Conservation (phyloP, 2,888 invertebrate genomes). For the Drepanosiphum platanoidis region DNA sequence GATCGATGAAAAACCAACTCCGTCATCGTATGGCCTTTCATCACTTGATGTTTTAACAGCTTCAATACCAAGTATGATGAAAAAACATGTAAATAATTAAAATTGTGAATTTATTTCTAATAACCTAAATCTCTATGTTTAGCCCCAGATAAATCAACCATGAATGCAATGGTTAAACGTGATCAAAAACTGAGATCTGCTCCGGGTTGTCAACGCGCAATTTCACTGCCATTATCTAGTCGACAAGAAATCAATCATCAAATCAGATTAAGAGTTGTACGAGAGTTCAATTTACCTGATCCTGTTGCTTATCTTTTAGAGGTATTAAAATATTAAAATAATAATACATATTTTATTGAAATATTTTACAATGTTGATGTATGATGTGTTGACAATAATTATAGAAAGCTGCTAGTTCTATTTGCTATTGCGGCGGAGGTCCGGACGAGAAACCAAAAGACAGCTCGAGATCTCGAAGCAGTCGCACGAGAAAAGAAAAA, state of each 20-base stretch:
- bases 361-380: neutral
- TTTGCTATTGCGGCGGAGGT: slow-evolving; percentile 57
- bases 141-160: slow-evolving; percentile 81
- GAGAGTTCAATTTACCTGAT: slow-evolving; percentile 94
- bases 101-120: neutral
- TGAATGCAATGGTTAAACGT: slow-evolving; percentile 83
- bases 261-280: slow-evolving; percentile 84
- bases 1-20: slow-evolving; percentile 74
- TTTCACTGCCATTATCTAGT: slow-evolving; percentile 79
- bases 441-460: slow-evolving; percentile 58
- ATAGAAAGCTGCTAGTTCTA: slow-evolving; percentile 59
- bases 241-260: slow-evolving; percentile 80
- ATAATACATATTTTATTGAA: neutral
- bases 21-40: slow-evolving; percentile 63
- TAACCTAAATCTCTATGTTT: neutral
- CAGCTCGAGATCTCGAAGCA: slow-evolving; percentile 47
- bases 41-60: slow-evolving; percentile 65
- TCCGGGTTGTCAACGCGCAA: slow-evolving; percentile 82
- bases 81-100: too few species aligned
- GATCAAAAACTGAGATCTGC: slow-evolving; percentile 84
- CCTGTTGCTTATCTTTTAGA: slow-evolving; percentile 82
- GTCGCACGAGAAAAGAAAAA: slow-evolving; percentile 57
- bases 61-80: slow-evolving; percentile 65
- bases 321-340: too few species aligned
- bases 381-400: neutral